Percentiles rank a stretch among this genome's conserved stretches.
phyloP scores from a whole-genome alignment of 1,140 invertebrate genomes.

The Drosophila nannoptera region DNA sequence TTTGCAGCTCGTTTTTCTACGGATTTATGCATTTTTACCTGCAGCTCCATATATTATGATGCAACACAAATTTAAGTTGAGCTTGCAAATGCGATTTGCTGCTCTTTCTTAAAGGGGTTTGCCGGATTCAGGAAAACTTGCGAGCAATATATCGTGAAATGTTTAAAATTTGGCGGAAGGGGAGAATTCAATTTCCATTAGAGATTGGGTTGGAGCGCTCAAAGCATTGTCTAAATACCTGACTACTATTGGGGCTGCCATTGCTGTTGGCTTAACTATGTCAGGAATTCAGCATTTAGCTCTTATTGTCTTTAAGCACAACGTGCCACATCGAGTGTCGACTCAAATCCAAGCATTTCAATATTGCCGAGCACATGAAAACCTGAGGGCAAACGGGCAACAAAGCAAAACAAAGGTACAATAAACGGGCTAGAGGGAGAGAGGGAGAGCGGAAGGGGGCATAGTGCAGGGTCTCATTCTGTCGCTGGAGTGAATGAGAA shows the following conservation, averaged over 20 bases:
- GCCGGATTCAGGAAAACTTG: too few relatives aligned
- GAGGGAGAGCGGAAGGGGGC: not conserved
- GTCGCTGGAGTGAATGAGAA: not conserved
- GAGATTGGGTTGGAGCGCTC: constrained; percentile 8
- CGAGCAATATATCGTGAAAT: too few relatives aligned
- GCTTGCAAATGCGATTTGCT: too few relatives aligned
- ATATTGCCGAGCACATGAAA: constrained; percentile 34
- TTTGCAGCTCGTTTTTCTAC: not conserved
- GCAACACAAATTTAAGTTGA: too few relatives aligned
- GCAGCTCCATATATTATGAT: not conserved
- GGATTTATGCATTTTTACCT: not conserved
- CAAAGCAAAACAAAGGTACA: constrained; percentile 22
- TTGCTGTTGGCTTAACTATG: constrained; percentile 26
- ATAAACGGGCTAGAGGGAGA: not conserved
- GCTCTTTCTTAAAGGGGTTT: too few relatives aligned
- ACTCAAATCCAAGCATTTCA: constrained; percentile 29
- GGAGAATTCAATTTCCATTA: not conserved
- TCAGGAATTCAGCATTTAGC: constrained; percentile 29
- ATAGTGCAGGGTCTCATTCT: not conserved
- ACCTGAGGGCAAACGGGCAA: constrained; percentile 33
- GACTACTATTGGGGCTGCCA: not conserved
- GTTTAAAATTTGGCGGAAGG: not conserved
- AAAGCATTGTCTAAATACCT: constrained; percentile 48
- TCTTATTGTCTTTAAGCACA: constrained; percentile 43
- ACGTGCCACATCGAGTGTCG: constrained; percentile 9